These are phyloP conservation scores for Patella caerulea DNA, from an alignment of 2,888 invertebrate species.

Conservation along the genomic window DNA sequence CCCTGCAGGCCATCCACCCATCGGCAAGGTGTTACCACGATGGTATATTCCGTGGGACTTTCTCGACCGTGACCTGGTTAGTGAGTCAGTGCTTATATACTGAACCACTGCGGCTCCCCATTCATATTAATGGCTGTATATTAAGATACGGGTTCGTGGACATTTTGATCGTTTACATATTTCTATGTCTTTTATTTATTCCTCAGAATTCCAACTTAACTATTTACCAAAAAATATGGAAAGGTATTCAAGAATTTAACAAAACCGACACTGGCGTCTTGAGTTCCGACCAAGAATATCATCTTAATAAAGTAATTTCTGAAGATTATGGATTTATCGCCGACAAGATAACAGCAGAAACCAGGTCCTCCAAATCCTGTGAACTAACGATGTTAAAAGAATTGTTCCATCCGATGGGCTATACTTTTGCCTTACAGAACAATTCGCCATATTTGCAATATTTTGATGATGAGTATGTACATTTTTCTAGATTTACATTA, in stretches of 20 bases:
- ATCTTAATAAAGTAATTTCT: conserved; percentile 42
- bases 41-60: no score
- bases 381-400: conserved; percentile 54
- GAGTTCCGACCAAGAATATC: conserved; percentile 33
- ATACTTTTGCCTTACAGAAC: conserved; percentile 56
- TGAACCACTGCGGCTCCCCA: no score
- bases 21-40: no score
- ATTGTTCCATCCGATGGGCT: conserved; percentile 53
- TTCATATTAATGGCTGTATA: no score
- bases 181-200: not conserved
- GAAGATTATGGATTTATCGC: conserved; percentile 44
- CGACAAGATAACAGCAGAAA: conserved; percentile 53
- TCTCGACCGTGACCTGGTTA: no score
- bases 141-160: no score
- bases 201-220: conserved; percentile 43
- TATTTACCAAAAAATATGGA: conserved; percentile 43
- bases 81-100: no score
- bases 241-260: conserved; percentile 37
- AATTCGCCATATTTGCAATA: conserved; percentile 52
- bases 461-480: conserved; percentile 61
- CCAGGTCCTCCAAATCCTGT: conserved; percentile 49
- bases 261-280: conserved; percentile 48
- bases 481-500: not conserved
- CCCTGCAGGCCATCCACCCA: no score
- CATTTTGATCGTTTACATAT: no score